These are phyloP conservation scores for Tyrannus savana DNA, from an alignment of 2,113 vertebrate genomes.

Conservation along the genomic window DNA sequence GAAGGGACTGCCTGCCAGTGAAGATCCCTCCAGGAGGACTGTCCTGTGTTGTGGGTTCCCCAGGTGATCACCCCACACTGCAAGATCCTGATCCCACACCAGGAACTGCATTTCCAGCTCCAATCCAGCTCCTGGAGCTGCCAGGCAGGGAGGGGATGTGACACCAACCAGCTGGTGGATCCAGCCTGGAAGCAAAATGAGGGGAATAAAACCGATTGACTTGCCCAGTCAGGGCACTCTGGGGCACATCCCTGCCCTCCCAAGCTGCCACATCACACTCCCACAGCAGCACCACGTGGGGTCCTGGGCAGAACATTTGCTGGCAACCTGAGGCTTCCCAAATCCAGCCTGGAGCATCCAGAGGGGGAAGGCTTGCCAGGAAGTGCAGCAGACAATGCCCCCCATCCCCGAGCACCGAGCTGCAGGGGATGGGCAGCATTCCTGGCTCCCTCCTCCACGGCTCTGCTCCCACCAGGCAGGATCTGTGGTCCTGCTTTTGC, in stretches of 20 bases:
- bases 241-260: neutral
- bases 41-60: neutral
- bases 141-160: neutral
- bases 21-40: neutral
- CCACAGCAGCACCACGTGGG: rapidly evolving
- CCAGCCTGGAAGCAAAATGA: neutral
- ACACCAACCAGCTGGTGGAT: neutral
- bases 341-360: neutral
- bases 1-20: neutral
- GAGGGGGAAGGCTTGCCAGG: neutral
- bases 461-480: neutral
- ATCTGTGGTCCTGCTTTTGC: neutral
- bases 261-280: neutral
- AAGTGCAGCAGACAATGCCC: neutral
- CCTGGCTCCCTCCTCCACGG: rapidly evolving
- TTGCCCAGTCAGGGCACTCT: neutral
- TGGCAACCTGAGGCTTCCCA: neutral
- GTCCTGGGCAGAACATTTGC: rapidly evolving
- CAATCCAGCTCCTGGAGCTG: neutral
- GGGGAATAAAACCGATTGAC: neutral
- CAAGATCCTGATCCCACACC: neutral
- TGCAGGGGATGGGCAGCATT: neutral
- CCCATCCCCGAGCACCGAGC: rapidly evolving
- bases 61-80: neutral
- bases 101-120: neutral